These are phyloP conservation scores for Phyllopteryx taeniolatus DNA, from an alignment of 2,113 vertebrate genomes.

Conservation along the genomic window DNA sequence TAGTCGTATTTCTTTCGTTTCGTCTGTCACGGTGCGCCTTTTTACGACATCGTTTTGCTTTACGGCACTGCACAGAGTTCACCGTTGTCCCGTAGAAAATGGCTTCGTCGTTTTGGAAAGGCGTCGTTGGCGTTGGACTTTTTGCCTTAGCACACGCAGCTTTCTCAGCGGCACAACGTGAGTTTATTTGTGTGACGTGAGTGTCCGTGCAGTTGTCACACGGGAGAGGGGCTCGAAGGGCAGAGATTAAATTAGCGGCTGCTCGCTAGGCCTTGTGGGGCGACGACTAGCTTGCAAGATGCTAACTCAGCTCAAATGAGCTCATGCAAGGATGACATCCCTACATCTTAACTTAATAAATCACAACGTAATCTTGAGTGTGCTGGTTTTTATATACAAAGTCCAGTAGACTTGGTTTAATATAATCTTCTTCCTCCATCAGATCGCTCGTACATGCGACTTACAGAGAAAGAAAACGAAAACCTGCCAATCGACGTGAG, in stretches of 20 bases:
- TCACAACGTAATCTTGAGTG: background rate
- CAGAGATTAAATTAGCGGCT: background rate
- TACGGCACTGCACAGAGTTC: conserved; percentile 29
- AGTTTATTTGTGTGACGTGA: conserved; percentile 41
- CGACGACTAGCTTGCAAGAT: conserved; percentile 13
- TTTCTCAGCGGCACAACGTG: conserved; percentile 92
- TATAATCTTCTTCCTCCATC: conserved; percentile 1
- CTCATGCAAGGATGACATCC: background rate
- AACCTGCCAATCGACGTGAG: conserved; percentile 95
- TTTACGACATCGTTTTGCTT: conserved; percentile 46
- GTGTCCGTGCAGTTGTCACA: rapidly evolving
- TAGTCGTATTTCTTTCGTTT: too few relatives aligned
- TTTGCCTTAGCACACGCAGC: conserved; percentile 93
- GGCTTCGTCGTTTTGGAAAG: conserved; percentile 92
- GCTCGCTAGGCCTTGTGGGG: conserved; percentile 35
- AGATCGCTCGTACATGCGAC: conserved; percentile 93
- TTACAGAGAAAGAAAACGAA: conserved; percentile 97
- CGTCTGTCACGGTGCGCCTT: conserved; percentile 13
- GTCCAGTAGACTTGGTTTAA: background rate
- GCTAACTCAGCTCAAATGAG: conserved; percentile 32
- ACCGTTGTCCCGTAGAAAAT: conserved; percentile 69
- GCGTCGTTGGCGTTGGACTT: conserved; percentile 88
- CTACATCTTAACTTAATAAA: background rate
- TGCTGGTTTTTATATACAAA: background rate
- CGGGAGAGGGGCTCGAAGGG: background rate